phyloP scores from a whole-genome alignment of 2,797 vertebrate genomes.

The Helarctos malayanus region DNA sequence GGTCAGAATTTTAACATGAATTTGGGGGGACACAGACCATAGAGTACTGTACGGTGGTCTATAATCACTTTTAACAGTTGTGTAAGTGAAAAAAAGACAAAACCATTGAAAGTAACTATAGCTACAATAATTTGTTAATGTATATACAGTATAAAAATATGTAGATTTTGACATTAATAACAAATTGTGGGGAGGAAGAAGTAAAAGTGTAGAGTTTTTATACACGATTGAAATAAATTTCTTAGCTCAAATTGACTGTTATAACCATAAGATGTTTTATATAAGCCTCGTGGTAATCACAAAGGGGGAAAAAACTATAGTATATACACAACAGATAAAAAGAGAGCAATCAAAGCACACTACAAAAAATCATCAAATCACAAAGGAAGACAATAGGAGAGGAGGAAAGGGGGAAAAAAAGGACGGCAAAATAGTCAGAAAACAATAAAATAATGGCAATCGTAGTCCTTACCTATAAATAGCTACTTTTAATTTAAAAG shows the following conservation, averaged over 20 bases:
- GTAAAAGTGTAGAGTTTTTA: neutral
- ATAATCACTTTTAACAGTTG: neutral
- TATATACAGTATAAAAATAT: neutral
- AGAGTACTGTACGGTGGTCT: neutral
- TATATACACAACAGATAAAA: neutral
- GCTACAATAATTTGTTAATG: neutral
- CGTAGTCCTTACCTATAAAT: neutral
- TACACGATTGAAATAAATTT: neutral
- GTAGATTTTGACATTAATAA: neutral
- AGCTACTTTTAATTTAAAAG: neutral
- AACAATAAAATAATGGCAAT: neutral
- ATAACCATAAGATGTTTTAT: neutral
- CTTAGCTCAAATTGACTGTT: neutral
- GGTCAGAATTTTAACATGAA: neutral
- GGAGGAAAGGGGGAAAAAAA: neutral
- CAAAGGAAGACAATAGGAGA: neutral
- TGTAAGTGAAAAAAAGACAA: neutral
- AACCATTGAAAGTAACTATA: neutral
- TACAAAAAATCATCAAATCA: neutral
- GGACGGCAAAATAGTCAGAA: neutral
- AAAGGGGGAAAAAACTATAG: neutral
- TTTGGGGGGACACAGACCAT: neutral
- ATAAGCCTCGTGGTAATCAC: neutral
- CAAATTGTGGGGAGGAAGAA: neutral
- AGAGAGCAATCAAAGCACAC: neutral